Percentiles rank a stretch among this genome's conserved stretches.
These are phyloP conservation scores for Chironex yamaguchii DNA, from an alignment of 30 jellyfish, hydroid and myxozoan genomes.

Conservation along the genomic window DNA sequence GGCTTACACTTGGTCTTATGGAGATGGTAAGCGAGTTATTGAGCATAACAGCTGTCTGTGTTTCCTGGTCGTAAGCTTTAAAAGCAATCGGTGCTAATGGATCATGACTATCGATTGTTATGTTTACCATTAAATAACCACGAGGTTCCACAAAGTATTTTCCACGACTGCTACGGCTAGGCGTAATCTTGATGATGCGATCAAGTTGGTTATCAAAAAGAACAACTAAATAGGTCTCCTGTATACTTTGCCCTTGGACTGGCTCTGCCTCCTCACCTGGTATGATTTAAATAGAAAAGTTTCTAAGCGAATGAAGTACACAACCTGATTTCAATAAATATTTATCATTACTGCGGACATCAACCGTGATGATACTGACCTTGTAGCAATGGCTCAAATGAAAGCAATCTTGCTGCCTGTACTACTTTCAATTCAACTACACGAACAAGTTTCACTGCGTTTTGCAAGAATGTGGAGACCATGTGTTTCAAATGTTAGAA, in stretches of 20 bases:
- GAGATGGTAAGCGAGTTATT: slow-evolving; percentile 72
- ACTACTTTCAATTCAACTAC: too few species aligned
- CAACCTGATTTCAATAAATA: too few species aligned
- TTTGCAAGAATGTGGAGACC: too few species aligned
- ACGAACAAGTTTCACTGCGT: too few species aligned
- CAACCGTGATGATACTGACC: too few species aligned
- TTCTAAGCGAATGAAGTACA: too few species aligned
- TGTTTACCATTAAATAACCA: slow-evolving; percentile 87
- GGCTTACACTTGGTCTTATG: slow-evolving; percentile 72
- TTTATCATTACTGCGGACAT: too few species aligned
- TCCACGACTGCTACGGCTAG: slow-evolving; percentile 96
- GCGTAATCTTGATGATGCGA: slow-evolving; percentile 83
- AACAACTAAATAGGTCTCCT: slow-evolving; percentile 74
- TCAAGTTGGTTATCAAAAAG: slow-evolving; percentile 94
- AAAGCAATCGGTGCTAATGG: slow-evolving; percentile 81
- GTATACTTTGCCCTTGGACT: background rate
- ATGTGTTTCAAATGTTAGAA: too few species aligned
- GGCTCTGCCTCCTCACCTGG: background rate
- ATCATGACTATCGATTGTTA: slow-evolving; percentile 95
- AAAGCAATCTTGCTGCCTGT: too few species aligned
- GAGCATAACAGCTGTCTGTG: slow-evolving; percentile 47
- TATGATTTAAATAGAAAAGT: too few species aligned
- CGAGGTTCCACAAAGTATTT: slow-evolving; percentile 92
- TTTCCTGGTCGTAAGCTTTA: slow-evolving; percentile 93
- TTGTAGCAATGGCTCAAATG: too few species aligned